Evolutionary conservation across 2,888 invertebrate genomes (phyloP).

Genomic region (Aphrophora alni): DNA sequence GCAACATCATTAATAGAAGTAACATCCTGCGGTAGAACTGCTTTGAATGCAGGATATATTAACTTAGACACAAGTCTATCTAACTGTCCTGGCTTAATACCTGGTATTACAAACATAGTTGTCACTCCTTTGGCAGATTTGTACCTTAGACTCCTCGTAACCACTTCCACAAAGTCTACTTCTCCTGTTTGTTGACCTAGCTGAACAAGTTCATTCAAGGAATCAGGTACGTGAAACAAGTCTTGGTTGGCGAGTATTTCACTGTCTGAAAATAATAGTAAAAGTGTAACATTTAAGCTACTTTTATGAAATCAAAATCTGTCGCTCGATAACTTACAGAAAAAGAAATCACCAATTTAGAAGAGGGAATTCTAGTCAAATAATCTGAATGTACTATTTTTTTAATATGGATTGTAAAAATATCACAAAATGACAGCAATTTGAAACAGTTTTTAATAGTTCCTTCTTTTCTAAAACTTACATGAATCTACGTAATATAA

Average conservation of each 20-base stretch:
- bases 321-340: too few species aligned
- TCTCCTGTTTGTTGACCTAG: background rate
- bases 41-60: slow-evolving; percentile 43
- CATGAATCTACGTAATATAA: too few species aligned
- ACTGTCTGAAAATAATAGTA: background rate
- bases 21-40: slow-evolving; percentile 34
- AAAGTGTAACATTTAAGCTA: too few species aligned
- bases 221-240: background rate
- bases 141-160: slow-evolving; percentile 27
- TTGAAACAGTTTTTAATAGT: too few species aligned
- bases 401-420: too few species aligned
- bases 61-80: slow-evolving; percentile 35
- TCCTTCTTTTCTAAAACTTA: too few species aligned
- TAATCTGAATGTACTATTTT: too few species aligned
- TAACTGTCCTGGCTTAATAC: slow-evolving; percentile 38
- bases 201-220: background rate
- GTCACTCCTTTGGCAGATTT: slow-evolving; percentile 29
- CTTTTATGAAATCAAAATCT: too few species aligned
- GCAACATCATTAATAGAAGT: slow-evolving; percentile 33
- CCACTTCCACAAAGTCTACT: slow-evolving; percentile 27
- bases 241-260: background rate
- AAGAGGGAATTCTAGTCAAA: too few species aligned
- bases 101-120: slow-evolving; percentile 44
- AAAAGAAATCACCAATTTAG: too few species aligned
- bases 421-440: too few species aligned